Conservation (phyloP, 2,888 invertebrate species). For the Orthonychiurus folsomi region DNA sequence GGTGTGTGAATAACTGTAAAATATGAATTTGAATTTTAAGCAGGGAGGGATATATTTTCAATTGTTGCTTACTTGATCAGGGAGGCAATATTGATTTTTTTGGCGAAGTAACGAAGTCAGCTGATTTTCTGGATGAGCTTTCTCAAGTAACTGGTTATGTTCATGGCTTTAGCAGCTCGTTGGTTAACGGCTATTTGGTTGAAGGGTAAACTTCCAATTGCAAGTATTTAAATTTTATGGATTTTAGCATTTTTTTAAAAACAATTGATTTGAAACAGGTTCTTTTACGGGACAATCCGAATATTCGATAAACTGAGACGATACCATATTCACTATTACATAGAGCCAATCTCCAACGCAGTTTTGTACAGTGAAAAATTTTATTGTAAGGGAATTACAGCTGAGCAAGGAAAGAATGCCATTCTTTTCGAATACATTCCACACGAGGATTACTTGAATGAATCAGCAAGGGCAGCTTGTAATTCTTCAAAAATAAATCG, state of each 20-base stretch:
- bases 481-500: not conserved
- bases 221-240: no score
- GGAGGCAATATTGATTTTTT: not conserved
- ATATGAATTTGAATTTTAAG: no score
- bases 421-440: constrained; percentile 19
- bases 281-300: constrained; percentile 18
- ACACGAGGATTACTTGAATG: constrained; percentile 5
- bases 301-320: constrained; percentile 21
- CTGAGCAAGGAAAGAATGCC: constrained; percentile 14
- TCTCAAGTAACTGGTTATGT: not conserved
- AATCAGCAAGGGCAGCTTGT: not conserved
- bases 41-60: no score
- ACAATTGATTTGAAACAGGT: no score
- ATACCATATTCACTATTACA: constrained; percentile 24
- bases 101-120: not conserved
- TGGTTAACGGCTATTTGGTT: not conserved
- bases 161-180: not conserved
- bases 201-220: not conserved
- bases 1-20: no score
- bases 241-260: no score
- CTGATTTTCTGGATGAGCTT: not conserved
- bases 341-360: constrained; percentile 22
- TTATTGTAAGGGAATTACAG: not conserved
- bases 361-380: constrained; percentile 15
- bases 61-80: no score